Base-by-base conservation (phyloP, 64 coral and sea anemone species). In the Catalaphyllia jardinei region DNA sequence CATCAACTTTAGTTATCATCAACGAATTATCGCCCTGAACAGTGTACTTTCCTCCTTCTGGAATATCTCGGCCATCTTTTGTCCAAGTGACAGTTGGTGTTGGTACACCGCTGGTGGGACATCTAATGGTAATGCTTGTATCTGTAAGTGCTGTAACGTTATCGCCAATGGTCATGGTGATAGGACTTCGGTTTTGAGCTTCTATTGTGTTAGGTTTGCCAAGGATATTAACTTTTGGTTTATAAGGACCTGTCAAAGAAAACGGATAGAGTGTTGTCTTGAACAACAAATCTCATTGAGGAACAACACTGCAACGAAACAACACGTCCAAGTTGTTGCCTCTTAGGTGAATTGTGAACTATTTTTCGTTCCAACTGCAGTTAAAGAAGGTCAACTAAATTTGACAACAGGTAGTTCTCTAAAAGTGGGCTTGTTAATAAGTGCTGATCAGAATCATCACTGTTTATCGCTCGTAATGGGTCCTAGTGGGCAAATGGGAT, bases 21-120 rank as follows among this genome's bases (percentile, higher is more conserved):
- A 88, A 10, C 16, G 86, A 75, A 15, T 73, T 55, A 76, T 88
- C 61, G 4, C 31, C 29, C 28, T 28, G 10, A 35, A 87, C 29
- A 0, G 84, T 52, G 49, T 74, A 77, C 28, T 18, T 54, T 31
- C 10, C 50, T 14, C 52, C 86, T 30, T 25, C 2, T 6, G 59
- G 5, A 28, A 88, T 78, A 19, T 88, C 73, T 60, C 72, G 75
- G 15, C 78, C 84, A 19, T 91, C 85, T 72, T 94, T 98, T 61
- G 60, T 73, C 95, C 95, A 89, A 5, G 73, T 76, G 22, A 25
- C 10, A 11, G 52, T 89, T 78, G 87, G 87, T 51, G 27, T 62
- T 25, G 87, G 87, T 76, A 64, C 50, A 35, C 87, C 87, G 54
- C 42, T 89, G 20, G 61, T 10, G 4, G 73, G 87, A 52, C 87